Conservation (phyloP, 2,888 invertebrate species). For the Criorhina ranunculi region DNA sequence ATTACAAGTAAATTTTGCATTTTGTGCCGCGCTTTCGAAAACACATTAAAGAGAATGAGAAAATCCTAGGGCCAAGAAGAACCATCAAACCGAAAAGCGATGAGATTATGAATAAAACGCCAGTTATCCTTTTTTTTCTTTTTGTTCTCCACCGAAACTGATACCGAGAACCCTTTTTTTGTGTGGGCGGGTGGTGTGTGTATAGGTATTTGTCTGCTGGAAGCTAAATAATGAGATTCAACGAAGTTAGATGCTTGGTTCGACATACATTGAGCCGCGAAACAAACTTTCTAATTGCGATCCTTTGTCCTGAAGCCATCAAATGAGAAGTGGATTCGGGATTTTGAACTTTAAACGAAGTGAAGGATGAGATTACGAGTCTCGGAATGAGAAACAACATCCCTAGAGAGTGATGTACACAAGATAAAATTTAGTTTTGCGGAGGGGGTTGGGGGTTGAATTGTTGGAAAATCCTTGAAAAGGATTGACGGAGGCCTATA, state of each 20-base stretch:
- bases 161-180: constrained; percentile 21
- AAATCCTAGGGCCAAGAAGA: constrained; percentile 13
- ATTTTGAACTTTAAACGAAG: constrained; percentile 56
- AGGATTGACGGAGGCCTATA: constrained; percentile 25
- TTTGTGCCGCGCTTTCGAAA: constrained; percentile 23
- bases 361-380: neutral
- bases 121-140: constrained; percentile 45
- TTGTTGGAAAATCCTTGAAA: constrained; percentile 24
- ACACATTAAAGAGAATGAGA: constrained; percentile 11
- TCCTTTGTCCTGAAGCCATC: constrained; percentile 38
- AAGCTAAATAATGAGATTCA: constrained; percentile 36
- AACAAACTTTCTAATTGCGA: constrained; percentile 67
- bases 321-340: constrained; percentile 30
- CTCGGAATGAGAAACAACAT: constrained; percentile 25
- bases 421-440: constrained; percentile 12
- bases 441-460: neutral
- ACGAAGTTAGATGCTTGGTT: constrained; percentile 24
- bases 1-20: constrained; percentile 50
- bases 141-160: neutral
- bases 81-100: constrained; percentile 56
- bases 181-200: constrained; percentile 10
- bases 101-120: constrained; percentile 60
- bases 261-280: constrained; percentile 20
- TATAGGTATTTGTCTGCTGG: constrained; percentile 1
- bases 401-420: constrained; percentile 7